phyloP scores from a whole-genome alignment of 2,888 invertebrate species.

The Brenthis hecate region DNA sequence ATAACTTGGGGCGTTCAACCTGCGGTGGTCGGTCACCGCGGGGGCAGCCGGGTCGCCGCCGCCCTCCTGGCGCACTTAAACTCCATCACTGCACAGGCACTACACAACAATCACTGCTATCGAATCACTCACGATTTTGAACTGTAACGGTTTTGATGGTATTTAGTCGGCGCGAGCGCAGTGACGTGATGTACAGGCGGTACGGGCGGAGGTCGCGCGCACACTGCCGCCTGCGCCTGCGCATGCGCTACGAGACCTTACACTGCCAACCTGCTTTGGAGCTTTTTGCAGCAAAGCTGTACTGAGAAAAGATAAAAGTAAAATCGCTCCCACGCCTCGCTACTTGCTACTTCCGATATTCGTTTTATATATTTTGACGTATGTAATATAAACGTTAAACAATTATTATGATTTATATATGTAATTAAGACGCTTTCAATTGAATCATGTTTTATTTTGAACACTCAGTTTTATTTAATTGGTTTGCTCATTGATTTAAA shows the following conservation, averaged over 20 bases:
- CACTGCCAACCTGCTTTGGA: constrained; percentile 57
- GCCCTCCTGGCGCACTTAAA: constrained; percentile 41
- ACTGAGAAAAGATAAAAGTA: constrained; percentile 52
- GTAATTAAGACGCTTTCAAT: neutral
- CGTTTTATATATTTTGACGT: constrained; percentile 8
- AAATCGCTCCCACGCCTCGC: constrained; percentile 62
- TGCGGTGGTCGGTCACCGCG: constrained; percentile 50
- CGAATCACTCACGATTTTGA: constrained; percentile 30
- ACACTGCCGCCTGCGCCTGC: constrained; percentile 54
- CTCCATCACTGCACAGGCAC: constrained; percentile 34
- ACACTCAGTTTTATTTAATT: neutral
- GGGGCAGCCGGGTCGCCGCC: neutral
- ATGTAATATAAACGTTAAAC: constrained; percentile 1
- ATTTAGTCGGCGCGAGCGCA: constrained; percentile 17
- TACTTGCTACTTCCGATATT: constrained; percentile 23
- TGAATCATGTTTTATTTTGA: neutral
- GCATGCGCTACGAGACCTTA: constrained; percentile 35
- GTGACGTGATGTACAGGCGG: constrained; percentile 51
- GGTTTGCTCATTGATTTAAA: no score
- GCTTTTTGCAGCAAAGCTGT: constrained; percentile 69
- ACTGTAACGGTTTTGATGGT: constrained; percentile 28
- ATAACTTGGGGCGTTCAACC: constrained; percentile 46
- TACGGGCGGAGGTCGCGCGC: constrained; percentile 57
- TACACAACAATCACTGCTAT: constrained; percentile 23
- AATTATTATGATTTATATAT: constrained; percentile 1